Evolutionary conservation across 2,797 vertebrate genomes (phyloP), one percentile per base, ranked within the genome.

Genomic region (Gastrophryne carolinensis): DNA sequence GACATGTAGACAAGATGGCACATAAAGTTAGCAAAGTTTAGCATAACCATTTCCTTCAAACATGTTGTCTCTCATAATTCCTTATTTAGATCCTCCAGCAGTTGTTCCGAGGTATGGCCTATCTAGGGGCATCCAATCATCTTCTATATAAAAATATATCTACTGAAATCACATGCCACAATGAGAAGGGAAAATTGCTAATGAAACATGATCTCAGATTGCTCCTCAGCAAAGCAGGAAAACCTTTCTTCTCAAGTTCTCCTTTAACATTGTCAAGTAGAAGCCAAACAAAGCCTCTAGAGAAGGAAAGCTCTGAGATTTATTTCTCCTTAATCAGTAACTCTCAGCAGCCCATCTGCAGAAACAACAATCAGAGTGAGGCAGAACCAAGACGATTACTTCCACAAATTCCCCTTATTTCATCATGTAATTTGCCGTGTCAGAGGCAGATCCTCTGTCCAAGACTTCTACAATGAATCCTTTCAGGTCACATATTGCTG

Each of bases 281-380:
- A 44, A n/a, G 13, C 7, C 15, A 44, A 44, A 44, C 17, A n/a
- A 15, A 44, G 17, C 39, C 39, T 44, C 15, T 11, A 30, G 5
- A 21, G 32, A 60, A 23, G 32, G 21, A 0, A 17, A 4, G 58
- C 13, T 3, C 6, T 2, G 13, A 63, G 37, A 63, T 27, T 27
- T 63, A 63, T 12, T 15, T 10, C 61, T 39, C 37, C 27, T 15
- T 63, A 63, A 63, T 63, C 37, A 27, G 61, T 63, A 63, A 44
- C 26, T 44, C n/a, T 26, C 60, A n/a, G 21, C 21, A 44, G 11
- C 60, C 39, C 35, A 62, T 37, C 27, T 44, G 7, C 60, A 26
- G 60, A 62, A 62, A 62, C 26, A 62, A 39, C 35, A 41, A 17
- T 64, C 61, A 26, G 37, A 11, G 60, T 4, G 12, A 44, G 35